Base-by-base conservation (phyloP, 2,113 vertebrate species). In the Neomonachus schauinslandi region DNA sequence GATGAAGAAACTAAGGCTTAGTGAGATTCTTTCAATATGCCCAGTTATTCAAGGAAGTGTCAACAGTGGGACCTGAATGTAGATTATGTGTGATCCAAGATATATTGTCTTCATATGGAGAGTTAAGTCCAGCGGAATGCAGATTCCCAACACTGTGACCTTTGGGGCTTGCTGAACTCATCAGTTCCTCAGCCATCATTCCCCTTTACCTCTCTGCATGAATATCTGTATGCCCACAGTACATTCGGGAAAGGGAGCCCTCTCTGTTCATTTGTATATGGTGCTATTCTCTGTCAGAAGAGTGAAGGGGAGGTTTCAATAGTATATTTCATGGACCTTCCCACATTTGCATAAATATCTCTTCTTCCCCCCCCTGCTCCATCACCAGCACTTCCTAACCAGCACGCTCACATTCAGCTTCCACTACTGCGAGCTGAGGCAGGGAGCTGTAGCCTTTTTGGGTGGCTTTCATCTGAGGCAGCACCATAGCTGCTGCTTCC, bases 371-470 rank as follows among this genome's bases (percentile, higher is more conserved):
- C 15, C 28, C 13, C 16, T 2, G 2, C 53, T 67, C 53, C 19
- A 7, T 61, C 72, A 57, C 31, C 4, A 85, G 33, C 2, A 61
- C 22, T 46, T 13, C 42, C 7, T 28, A 3, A 1, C 14, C 42
- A 19, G 21, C 2, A 21, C 6, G 5, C 22, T 49, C 4, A 0
- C 1, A 3, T 18, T 33, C 13, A 14, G 6, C 5, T 2, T 33
- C 42, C 26, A 91, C 24, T 22, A 12, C 2, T 46, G 8, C 39
- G 4, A 31, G 1, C 11, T 49, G 22, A 51, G 79, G 22, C 18
- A 46, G 12, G 82, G 61, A 22, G 12, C 8, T 1, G 2, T 5
- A 24, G 18, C 1, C 26, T 69, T 31, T 63, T 18, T 1, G 59
- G 11, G 31, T 8, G 51, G 14, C 19, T 4, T 61, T 4, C 4